Conservation (phyloP, 2,113 vertebrate species). For the Xenus cinereus region DNA sequence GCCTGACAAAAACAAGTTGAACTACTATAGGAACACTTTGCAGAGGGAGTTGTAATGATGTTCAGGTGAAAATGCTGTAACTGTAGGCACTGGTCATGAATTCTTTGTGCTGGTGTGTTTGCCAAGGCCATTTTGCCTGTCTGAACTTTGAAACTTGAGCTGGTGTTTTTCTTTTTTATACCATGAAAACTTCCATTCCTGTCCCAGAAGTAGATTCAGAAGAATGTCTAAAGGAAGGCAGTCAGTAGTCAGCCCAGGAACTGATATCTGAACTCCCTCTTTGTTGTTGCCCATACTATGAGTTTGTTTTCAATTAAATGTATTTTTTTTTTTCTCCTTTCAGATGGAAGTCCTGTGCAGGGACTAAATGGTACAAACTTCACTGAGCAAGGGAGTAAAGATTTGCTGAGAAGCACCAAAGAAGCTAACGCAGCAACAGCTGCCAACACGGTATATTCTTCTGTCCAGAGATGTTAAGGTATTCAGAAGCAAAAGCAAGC, state of each 20-base stretch:
- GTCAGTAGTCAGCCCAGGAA: neutral
- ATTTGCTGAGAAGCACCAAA: neutral
- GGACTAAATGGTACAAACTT: neutral
- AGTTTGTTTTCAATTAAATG: neutral
- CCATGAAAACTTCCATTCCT: neutral
- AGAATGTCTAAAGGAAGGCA: neutral
- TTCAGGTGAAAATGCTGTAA: neutral
- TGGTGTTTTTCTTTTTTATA: neutral
- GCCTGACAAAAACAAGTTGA: neutral
- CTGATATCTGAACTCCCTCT: neutral
- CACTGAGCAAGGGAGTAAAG: neutral
- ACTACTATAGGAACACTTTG: neutral
- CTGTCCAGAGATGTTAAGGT: neutral
- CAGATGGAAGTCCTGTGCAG: neutral
- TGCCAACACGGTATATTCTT: neutral
- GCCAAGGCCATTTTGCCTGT: neutral
- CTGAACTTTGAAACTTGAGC: neutral
- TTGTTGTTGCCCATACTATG: neutral
- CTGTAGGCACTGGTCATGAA: neutral
- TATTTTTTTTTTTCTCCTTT: neutral
- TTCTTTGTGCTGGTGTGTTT: neutral
- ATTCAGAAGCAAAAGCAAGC: neutral
- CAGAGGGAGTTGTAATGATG: neutral
- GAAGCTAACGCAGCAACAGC: neutral
- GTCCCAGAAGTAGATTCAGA: neutral